Conservation (phyloP, 1,140 invertebrate genomes). For the Papilio xuthus region DNA sequence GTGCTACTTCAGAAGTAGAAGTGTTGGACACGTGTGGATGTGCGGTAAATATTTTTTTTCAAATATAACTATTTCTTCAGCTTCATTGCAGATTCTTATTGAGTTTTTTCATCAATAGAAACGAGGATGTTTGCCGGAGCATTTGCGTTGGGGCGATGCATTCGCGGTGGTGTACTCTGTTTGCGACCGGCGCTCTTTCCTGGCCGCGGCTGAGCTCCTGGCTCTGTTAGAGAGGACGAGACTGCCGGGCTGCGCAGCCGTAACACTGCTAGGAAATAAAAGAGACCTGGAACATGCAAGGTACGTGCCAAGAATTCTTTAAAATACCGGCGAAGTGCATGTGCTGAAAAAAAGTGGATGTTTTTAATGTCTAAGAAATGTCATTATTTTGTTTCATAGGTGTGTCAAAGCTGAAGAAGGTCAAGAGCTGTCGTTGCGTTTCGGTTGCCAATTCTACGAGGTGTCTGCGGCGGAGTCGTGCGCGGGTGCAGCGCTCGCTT, state of each 20-base stretch:
- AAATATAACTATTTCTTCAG: conserved; percentile 34
- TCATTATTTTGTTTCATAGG: conserved; percentile 70
- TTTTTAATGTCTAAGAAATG: not conserved
- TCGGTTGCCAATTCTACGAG: conserved; percentile 92
- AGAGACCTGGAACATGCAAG: conserved; percentile 90
- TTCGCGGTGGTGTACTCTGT: conserved; percentile 94
- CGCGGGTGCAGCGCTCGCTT: conserved; percentile 89
- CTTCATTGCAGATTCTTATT: conserved; percentile 3
- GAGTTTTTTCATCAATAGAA: conserved; percentile 64
- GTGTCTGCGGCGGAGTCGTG: conserved; percentile 92
- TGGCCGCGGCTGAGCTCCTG: conserved; percentile 86
- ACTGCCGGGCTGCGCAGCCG: conserved; percentile 86
- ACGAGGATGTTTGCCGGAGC: conserved; percentile 87
- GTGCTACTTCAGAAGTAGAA: conserved; percentile 89
- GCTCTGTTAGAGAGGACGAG: conserved; percentile 86
- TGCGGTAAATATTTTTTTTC: conserved; percentile 83
- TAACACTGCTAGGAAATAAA: conserved; percentile 91
- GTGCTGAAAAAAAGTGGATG: not conserved
- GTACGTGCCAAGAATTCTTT: conserved; percentile 61
- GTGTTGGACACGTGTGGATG: conserved; percentile 90
- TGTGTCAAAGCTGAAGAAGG: conserved; percentile 90
- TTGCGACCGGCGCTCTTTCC: conserved; percentile 88
- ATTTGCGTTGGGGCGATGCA: conserved; percentile 91
- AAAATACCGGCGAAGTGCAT: not conserved
- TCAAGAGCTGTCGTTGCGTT: conserved; percentile 88